These are phyloP conservation scores for Leptobrachium ailaonicum DNA, from an alignment of 2,113 vertebrate genomes.

Conservation along the genomic window DNA sequence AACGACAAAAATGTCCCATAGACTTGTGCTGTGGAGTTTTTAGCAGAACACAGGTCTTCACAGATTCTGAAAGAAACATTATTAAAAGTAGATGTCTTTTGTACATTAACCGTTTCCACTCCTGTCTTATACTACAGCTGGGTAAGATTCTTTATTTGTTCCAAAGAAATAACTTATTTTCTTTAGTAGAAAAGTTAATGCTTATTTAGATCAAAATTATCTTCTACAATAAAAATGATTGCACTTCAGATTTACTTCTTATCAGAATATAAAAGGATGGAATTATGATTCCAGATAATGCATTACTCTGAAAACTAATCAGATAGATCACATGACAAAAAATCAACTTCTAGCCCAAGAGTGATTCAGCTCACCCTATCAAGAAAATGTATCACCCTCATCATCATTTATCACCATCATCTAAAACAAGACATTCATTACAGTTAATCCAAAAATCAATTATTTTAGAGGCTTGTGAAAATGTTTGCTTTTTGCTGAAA, in stretches of 20 bases:
- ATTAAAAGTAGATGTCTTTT: too few species aligned
- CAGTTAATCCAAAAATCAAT: constrained; percentile 1
- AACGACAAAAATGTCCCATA: too few species aligned
- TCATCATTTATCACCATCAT: neutral
- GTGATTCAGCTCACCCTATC: neutral
- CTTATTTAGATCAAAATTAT: neutral
- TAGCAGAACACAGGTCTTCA: too few species aligned
- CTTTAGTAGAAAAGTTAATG: neutral
- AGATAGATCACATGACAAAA: constrained; percentile 1
- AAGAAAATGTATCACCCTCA: neutral
- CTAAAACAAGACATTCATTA: neutral
- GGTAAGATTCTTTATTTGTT: too few species aligned
- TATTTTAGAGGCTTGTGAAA: neutral
- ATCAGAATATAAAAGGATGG: neutral
- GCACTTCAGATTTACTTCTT: neutral
- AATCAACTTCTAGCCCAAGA: neutral
- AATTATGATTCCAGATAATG: neutral
- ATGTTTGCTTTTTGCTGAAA: neutral
- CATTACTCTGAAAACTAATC: neutral
- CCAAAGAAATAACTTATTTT: too few species aligned
- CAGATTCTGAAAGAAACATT: too few species aligned
- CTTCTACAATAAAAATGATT: neutral
- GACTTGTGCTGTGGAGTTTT: too few species aligned
- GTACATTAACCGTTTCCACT: too few species aligned
- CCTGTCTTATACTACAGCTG: too few species aligned